Percentiles rank a stretch among this genome's conserved stretches.
Evolutionary conservation across 2,113 vertebrate species (phyloP).

Genomic region (Myotis brandtii): DNA sequence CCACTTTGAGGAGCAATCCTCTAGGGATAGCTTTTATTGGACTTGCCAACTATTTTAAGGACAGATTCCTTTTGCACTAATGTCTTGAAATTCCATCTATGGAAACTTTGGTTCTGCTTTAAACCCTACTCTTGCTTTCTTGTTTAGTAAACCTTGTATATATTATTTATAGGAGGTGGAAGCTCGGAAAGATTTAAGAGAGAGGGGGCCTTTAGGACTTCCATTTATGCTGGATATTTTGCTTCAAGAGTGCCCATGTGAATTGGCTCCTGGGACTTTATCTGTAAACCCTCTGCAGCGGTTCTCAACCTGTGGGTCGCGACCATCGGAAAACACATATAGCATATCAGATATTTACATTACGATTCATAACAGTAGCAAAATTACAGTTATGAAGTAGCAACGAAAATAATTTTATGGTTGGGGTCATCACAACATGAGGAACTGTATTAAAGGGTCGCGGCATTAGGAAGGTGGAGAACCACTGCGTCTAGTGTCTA

Average conservation of each 20-base stretch:
- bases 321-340: no score
- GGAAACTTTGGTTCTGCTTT: not conserved
- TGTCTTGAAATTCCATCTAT: constrained; percentile 12
- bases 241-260: not conserved
- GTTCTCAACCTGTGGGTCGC: no score
- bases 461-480: no score
- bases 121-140: constrained; percentile 25
- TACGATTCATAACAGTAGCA: no score
- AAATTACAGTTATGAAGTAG: no score
- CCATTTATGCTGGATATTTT: not conserved
- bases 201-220: not conserved
- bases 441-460: no score
- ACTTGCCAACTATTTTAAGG: not conserved
- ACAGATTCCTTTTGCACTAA: not conserved
- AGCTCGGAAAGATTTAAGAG: not conserved
- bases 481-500: not conserved
- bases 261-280: not conserved
- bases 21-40: not conserved
- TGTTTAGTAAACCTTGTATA: not conserved
- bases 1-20: not conserved
- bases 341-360: no score
- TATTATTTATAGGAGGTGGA: not conserved
- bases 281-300: not conserved
- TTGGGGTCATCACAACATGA: no score
- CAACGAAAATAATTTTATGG: no score